Conservation (phyloP, 2,888 invertebrate species). For the Xiphydria camelus region DNA sequence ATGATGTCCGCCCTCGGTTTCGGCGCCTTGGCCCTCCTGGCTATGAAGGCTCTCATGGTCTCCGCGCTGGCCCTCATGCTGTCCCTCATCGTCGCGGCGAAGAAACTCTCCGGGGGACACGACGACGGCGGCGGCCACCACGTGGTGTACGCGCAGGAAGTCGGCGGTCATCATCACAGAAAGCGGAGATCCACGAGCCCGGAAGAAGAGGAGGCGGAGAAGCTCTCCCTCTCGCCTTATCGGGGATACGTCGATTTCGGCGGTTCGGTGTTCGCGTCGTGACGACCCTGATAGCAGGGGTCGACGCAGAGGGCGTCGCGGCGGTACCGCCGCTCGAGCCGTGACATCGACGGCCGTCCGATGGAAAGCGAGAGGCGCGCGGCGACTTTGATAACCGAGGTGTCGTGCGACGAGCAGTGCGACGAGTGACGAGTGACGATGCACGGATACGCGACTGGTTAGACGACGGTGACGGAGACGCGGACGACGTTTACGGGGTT, state of each 20-base stretch:
- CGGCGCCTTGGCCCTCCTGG: conserved; percentile 74
- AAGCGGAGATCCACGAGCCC: conserved; percentile 45
- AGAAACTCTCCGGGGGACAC: conserved; percentile 68
- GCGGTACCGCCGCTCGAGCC: too few relatives aligned
- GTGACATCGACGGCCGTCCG: too few relatives aligned
- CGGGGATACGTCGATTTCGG: conserved; percentile 50
- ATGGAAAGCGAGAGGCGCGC: too few relatives aligned
- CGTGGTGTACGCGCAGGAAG: conserved; percentile 65
- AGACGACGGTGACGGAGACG: too few relatives aligned
- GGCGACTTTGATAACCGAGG: too few relatives aligned
- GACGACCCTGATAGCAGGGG: conserved; percentile 24
- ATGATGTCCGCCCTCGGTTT: conserved; percentile 76
- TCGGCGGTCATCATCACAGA: conserved; percentile 62
- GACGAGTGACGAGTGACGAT: too few relatives aligned
- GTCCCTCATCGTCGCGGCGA: conserved; percentile 74
- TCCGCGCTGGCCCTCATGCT: conserved; percentile 76
- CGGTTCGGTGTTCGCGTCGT: conserved; percentile 30
- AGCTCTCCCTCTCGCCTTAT: conserved; percentile 56
- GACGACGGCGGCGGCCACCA: conserved; percentile 63
- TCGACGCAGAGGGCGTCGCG: too few relatives aligned
- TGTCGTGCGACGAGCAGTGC: too few relatives aligned
- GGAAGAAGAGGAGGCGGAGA: conserved; percentile 46
- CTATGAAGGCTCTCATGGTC: conserved; percentile 76
- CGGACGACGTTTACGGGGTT: too few relatives aligned
- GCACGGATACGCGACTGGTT: too few relatives aligned